Conservation (phyloP, 2,113 vertebrate species). For the Xerus inauris region DNA sequence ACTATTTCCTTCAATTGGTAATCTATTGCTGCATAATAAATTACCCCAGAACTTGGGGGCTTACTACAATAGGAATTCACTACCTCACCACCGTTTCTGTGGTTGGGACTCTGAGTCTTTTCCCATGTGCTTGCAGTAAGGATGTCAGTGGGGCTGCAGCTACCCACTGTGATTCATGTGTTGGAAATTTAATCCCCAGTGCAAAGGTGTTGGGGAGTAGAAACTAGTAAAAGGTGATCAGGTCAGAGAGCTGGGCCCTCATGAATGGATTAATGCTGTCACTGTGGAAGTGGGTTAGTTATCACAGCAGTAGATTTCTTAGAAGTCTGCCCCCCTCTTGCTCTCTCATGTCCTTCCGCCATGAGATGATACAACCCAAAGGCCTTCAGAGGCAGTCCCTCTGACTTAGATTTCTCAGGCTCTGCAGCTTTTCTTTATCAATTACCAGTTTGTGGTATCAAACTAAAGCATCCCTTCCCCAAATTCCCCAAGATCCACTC, state of each 20-base stretch:
- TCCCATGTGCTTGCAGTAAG: background rate
- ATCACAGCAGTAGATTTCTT: background rate
- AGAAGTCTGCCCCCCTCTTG: background rate
- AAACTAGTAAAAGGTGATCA: background rate
- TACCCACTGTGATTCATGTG: background rate
- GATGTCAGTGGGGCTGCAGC: background rate
- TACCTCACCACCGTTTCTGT: background rate
- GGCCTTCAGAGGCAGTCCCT: background rate
- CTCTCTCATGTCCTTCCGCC: background rate
- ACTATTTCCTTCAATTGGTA: background rate
- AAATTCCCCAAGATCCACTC: background rate
- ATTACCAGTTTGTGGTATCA: background rate
- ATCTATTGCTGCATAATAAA: background rate
- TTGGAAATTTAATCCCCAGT: background rate
- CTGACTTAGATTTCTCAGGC: background rate
- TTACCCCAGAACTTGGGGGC: background rate
- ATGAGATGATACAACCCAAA: background rate
- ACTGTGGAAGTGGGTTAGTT: background rate
- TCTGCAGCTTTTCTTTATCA: background rate
- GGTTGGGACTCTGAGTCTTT: background rate
- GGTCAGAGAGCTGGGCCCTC: background rate
- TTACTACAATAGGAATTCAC: background rate
- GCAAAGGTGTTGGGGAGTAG: background rate
- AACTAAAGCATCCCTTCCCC: background rate
- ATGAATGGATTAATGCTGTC: background rate